These are phyloP conservation scores for Patiria pectinifera DNA, from an alignment of 53 echinoderm and acorn worm species.

Conservation along the genomic window DNA sequence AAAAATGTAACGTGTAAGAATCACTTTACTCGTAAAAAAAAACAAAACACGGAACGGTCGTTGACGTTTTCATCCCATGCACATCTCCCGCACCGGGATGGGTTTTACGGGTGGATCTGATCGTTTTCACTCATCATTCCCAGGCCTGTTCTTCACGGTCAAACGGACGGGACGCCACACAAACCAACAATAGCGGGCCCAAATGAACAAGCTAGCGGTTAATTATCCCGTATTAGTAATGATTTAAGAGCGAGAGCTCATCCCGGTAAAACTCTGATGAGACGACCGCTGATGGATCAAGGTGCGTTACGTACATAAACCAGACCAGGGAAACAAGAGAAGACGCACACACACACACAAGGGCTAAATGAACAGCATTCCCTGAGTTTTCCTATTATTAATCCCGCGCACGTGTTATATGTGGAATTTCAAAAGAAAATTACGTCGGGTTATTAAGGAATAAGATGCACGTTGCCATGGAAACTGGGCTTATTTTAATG, in stretches of 20 bases:
- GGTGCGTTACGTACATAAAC: conserved; percentile 10
- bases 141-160: not conserved
- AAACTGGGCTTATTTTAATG: not conserved
- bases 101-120: conserved; percentile 1
- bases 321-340: not conserved
- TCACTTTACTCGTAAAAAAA: too few relatives aligned
- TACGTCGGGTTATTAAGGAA: not conserved
- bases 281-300: conserved; percentile 7
- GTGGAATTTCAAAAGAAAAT: not conserved
- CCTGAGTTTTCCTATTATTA: not conserved
- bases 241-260: not conserved
- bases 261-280: not conserved
- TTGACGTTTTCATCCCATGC: not conserved
- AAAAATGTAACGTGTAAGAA: too few relatives aligned
- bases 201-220: not conserved
- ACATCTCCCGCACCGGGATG: not conserved
- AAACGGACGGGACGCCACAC: not conserved
- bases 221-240: conserved; percentile 11
- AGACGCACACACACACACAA: not conserved
- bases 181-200: not conserved
- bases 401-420: not conserved
- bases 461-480: not conserved
- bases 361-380: not conserved
- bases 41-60: too few relatives aligned
- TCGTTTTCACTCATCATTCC: conserved; percentile 13